Evolutionary conservation across 2,888 invertebrate species (phyloP), one percentile per base, ranked within the genome.

Genomic region (Suillia variegata): DNA sequence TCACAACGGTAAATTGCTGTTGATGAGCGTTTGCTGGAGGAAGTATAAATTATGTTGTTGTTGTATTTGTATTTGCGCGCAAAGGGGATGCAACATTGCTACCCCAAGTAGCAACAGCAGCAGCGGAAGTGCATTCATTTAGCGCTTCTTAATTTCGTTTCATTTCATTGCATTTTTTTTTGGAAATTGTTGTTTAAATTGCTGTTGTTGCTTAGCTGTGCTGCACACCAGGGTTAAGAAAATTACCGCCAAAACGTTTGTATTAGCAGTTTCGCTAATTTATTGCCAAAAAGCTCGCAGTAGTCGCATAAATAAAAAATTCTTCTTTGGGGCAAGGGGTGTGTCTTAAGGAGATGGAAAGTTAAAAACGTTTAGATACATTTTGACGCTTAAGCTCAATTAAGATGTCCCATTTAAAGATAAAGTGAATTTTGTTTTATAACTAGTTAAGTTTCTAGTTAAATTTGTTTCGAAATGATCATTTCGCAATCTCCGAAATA

Each of bases 121-220:
- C 38, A 13, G 38, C 38, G 38, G 38, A 38, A 38, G n/a, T 38
- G 38, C 38, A 38, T 38, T 38, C 38, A 38, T 38, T 38, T 38
- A n/a, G 38, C 38, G n/a, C n/a, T n/a, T 38, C 31, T 12, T 31
- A 5, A 31, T 38, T 38, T 5, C 38, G 38, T 12, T 8, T 38
- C 13, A 26, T 38, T 8, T 38, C 38, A 38, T 8, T 38, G n/a
- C 38, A 13, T 38, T 26, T 26, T n/a, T n/a, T n/a, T n/a, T n/a
- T n/a, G n/a, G n/a, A 26, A 5, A 26, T 26, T 26, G 26, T 26
- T 5, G 6, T 26, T 26, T 26, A 10, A 26, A 26, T 26, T 26
- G 26, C 26, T 38, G 6, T 38, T 5, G 38, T 38, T 38, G 38
- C 38, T 38, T 26, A 38, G 31, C 38, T 38, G 10, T n/a, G 38